Base-by-base conservation (phyloP, 2,888 invertebrate species). In the Pheosia gnoma region DNA sequence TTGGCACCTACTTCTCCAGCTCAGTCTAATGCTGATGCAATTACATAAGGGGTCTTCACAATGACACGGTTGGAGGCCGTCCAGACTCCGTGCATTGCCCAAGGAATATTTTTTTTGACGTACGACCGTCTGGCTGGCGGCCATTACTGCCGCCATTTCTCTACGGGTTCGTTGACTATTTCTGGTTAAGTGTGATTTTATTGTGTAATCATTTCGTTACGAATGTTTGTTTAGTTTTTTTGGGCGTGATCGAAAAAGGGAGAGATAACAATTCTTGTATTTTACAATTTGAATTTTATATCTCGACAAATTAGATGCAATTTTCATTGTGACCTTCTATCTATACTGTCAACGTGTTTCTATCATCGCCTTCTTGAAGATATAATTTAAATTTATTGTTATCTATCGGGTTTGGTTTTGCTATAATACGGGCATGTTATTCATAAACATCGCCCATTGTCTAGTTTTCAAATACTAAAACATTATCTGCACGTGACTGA, bases 1-100 rank as follows among this genome's bases (percentile, higher is more conserved):
- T 45, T 57, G 57, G 43, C 57, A 57, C 25, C 10, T 5, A 25
- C 36, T 45, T 57, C 43, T 45, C 6, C 8, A 41, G 38, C 11
- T 78, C 75, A 73, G 77, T 57, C 59, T 25, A 25, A 25, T 2
- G 25, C 70, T 52, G 74, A 58, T 61, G 55, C 37, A 57, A 64
- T 79, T 80, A 78, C 72, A 67, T 79, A 80, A 81, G 71, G 66
- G 74, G 73, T 75, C 72, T 70, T 72, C 66, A 72, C 70, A 67
- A 72, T 83, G 85, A 82, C 84, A 85, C 82, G 82, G 74, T 89
- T 90, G 90, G 90, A 87, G 77, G 57, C 41, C 55, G 66, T 86
- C 90, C 89, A 90, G 84, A 60, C 72, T 73, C 66, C 75, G 79
- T 82, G 78, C 81, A 84, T 78, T 84, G 79, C 75, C 82, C 81